Base-by-base conservation (phyloP, 2,888 invertebrate genomes). In the Atherix ibis region DNA sequence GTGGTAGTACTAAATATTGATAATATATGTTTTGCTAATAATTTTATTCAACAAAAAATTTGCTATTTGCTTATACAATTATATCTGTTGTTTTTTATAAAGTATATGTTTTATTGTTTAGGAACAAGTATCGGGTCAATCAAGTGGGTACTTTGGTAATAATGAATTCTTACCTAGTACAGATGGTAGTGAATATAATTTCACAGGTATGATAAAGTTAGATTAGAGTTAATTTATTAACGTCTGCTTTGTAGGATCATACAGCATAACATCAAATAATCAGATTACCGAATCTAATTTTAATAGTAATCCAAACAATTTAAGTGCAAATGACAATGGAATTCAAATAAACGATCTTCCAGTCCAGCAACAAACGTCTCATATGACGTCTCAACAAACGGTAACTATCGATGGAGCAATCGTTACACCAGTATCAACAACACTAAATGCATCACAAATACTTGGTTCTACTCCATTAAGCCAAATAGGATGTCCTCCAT, bases 401-500 rank as follows among this genome's bases (percentile, higher is more conserved):
- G 22, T 17, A 35, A 22, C 12, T n/a, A 25, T 16, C 26, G 18
- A 26, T 17, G 6, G 26, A 10, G 14, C 15, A 13, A 9, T 25
- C 15, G 25, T 27, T 15, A 35, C 28, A 18, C 36, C 37, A 24
- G 18, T 27, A 17, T 22, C 33, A 24, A 25, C 36, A 24, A 32
- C 40, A 17, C 14, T 29, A 22, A 33, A 37, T 13, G 18, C 37
- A 34, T 36, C 44, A 19, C 67, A 79, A 44, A 75, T 87, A 34
- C 80, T 84, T 54, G 87, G 87, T 25, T 81, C 82, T 45, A 87
- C 87, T 34, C 85, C 88, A 1, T 71, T 88, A 35, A 80, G 84
- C 29, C 84, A 85, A 60, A 87, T 88, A 46, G 87, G 87, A 36
- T 67, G 78, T 46, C 67, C 70, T 30, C 66, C 45, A 39, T 36